phyloP scores from a whole-genome alignment of 35 echinoderm and acorn worm genomes.

The Apostichopus californicus region DNA sequence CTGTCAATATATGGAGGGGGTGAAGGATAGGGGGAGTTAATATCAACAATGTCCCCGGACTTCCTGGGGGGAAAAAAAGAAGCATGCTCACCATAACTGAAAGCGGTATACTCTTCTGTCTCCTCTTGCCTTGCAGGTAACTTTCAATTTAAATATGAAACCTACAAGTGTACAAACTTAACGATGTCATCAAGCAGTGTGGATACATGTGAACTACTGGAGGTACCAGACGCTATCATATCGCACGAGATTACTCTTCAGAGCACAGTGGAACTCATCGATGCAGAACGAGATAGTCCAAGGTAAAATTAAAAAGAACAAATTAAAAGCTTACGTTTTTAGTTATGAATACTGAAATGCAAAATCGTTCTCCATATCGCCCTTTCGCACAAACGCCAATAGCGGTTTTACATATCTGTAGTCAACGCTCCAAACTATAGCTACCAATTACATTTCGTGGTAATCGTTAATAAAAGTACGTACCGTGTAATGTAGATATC shows the following conservation, averaged over 20 bases:
- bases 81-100: background rate
- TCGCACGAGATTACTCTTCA: constrained; percentile 66
- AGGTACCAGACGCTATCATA: constrained; percentile 73
- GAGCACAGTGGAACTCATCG: constrained; percentile 57
- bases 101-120: background rate
- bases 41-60: background rate
- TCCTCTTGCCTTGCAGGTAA: constrained; percentile 55
- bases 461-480: too few relatives aligned
- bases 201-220: constrained; percentile 51
- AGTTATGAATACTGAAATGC: too few relatives aligned
- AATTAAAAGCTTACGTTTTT: too few relatives aligned
- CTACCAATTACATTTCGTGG: too few relatives aligned
- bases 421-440: too few relatives aligned
- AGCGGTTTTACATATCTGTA: too few relatives aligned
- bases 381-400: too few relatives aligned
- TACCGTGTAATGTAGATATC: too few relatives aligned
- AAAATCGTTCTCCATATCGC: too few relatives aligned
- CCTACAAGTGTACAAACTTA: constrained; percentile 72
- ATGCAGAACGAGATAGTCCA: constrained; percentile 58
- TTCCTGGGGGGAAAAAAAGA: background rate
- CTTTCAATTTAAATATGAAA: constrained; percentile 68
- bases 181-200: background rate
- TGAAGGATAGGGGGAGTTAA: background rate
- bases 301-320: background rate
- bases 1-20: too few relatives aligned